phyloP scores from a whole-genome alignment of 2,797 vertebrate genomes.

The Pseudomugil gertrudae region DNA sequence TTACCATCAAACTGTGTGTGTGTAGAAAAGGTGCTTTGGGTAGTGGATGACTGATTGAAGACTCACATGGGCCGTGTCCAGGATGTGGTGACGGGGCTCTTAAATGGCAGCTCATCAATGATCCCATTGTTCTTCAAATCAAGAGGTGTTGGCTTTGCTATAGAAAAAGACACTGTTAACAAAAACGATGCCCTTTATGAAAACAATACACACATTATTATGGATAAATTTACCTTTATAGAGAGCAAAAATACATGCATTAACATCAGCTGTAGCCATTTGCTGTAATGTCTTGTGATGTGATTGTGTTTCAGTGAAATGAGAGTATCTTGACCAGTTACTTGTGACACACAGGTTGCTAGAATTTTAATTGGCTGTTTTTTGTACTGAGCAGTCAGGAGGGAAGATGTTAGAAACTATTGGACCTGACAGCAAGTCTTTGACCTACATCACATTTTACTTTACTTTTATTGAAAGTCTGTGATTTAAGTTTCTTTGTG shows the following conservation, averaged over 20 bases:
- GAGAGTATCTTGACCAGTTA: too few species aligned
- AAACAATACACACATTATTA: constrained; percentile 10
- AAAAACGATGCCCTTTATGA: constrained; percentile 11
- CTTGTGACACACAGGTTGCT: too few species aligned
- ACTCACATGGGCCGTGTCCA: constrained; percentile 96
- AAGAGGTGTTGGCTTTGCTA: constrained; percentile 94
- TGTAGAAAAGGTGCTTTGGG: constrained; percentile 7
- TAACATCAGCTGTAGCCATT: too few species aligned
- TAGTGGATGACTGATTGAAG: constrained; percentile 40
- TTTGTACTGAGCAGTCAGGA: too few species aligned
- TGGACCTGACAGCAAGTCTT: too few species aligned
- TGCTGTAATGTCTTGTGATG: too few species aligned
- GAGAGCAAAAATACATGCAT: not conserved
- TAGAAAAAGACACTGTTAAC: constrained; percentile 41
- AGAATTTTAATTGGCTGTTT: too few species aligned
- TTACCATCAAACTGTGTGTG: constrained; percentile 24
- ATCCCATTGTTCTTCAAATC: constrained; percentile 93
- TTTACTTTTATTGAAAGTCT: too few species aligned
- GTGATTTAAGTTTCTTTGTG: too few species aligned
- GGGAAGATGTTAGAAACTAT: too few species aligned
- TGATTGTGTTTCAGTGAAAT: too few species aligned
- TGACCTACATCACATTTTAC: too few species aligned
- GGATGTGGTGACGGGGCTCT: constrained; percentile 95
- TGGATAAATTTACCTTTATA: not conserved
- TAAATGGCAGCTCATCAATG: constrained; percentile 98